Evolutionary conservation across 2,888 invertebrate genomes (phyloP), one percentile per base, ranked within the genome.

Genomic region (Drosophila neotestacea): DNA sequence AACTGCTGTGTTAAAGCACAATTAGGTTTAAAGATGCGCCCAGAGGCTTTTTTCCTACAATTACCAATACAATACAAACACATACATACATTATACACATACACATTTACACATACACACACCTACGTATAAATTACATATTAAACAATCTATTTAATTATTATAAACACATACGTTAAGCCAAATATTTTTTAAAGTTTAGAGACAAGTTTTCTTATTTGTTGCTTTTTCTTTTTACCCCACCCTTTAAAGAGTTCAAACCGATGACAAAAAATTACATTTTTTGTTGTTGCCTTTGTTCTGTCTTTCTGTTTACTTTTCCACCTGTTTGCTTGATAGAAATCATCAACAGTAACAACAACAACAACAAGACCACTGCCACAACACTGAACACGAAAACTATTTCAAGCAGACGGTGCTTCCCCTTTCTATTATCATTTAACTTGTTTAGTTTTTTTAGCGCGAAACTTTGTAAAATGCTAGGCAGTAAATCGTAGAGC

Each of bases 11-110:
- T 61, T 62, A 71, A 82, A 82, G 85, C 85, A 87, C 85, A 85
- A 87, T 87, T 87, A 85, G 79, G 87, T 84, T 85, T 81, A 84
- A 74, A 73, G 81, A 79, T 81, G 82, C 88, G 85, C 88, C 85
- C 83, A 85, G 85, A 85, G 85, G 85, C 85, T 85, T 82, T 72
- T 73, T 85, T 83, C 74, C 85, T 82, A 82, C 70, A 55, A 79
- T 84, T 77, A 85, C 59, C 48, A 70, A 63, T 41, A 41, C 67
- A 69, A 83, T 73, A 72, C 65, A 30, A 76, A 61, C 50, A 79
- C 51, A 70, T 48, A 73, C 58, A 64, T 48, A 73, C 58, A 64
- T 48, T 65, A 41, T 36, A 71, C 42, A 72, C 42, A 77, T 27
- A 70, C 47, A 67, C 48, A 69, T 13, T 60, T 11, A 73, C 44